A percentile compares a stretch with the other conserved stretches of the same genome.
phyloP scores from a whole-genome alignment of 2,113 vertebrate genomes.

The Mirza zaza region DNA sequence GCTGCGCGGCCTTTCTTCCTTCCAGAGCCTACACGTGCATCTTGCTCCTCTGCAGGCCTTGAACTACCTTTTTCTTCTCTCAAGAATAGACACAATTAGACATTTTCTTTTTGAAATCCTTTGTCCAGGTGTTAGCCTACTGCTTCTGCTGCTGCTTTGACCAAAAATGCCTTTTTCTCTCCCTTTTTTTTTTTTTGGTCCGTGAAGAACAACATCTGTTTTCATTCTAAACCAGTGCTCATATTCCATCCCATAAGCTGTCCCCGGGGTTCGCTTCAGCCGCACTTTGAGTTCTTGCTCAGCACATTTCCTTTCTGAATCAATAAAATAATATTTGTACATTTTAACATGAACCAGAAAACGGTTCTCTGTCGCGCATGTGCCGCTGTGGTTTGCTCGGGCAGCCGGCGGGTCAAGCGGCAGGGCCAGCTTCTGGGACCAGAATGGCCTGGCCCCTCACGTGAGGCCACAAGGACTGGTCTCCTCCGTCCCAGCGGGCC shows the following conservation, averaged over 20 bases:
- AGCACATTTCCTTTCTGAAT: constrained; percentile 76
- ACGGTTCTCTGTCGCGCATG: not conserved
- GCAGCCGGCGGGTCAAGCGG: not conserved
- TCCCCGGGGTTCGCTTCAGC: constrained; percentile 65
- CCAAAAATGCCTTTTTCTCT: not conserved
- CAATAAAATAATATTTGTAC: constrained; percentile 70
- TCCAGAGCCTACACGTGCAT: not conserved
- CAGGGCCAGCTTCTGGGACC: not conserved
- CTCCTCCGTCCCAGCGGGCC: no score
- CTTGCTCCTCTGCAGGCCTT: not conserved
- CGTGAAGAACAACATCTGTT: constrained; percentile 69
- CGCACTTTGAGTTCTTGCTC: constrained; percentile 58
- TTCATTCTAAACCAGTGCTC: constrained; percentile 51
- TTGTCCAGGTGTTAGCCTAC: constrained; percentile 45
- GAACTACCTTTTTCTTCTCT: not conserved
- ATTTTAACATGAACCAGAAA: constrained; percentile 68
- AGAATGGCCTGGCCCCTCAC: not conserved
- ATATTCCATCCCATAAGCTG: constrained; percentile 56
- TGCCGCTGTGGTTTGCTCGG: not conserved
- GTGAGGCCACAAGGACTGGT: fast-evolving
- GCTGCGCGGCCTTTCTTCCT: not conserved
- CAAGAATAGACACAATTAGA: not conserved
- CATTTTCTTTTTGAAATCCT: not conserved
- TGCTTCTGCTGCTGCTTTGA: constrained; percentile 68
- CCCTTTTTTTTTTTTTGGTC: not conserved